Percentiles rank a stretch among this genome's conserved stretches.
Evolutionary conservation across 2,797 vertebrate species (phyloP).

Genomic region (Danio albolineatus): DNA sequence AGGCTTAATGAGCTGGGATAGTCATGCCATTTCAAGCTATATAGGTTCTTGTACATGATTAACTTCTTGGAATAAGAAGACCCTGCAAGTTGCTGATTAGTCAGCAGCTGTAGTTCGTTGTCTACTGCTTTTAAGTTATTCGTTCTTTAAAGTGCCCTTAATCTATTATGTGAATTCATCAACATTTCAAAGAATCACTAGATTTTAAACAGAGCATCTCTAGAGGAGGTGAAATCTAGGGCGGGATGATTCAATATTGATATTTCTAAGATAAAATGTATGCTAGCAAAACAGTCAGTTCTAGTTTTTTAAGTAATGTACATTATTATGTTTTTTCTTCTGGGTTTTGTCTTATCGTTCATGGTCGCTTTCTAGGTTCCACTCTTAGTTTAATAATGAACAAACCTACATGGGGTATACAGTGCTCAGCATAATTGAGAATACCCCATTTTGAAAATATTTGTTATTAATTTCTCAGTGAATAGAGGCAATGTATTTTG

Average conservation of each 20-base stretch:
- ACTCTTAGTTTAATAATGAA: not conserved
- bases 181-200: constrained; percentile 17
- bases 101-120: not conserved
- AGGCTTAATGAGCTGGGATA: not conserved
- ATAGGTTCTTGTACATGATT: not conserved
- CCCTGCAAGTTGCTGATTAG: not conserved
- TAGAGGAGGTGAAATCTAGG: constrained; percentile 67
- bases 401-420: no score
- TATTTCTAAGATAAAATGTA: constrained; percentile 67
- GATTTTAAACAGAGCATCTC: constrained; percentile 55
- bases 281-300: constrained; percentile 12
- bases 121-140: not conserved
- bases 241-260: constrained; percentile 71
- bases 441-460: no score
- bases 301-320: not conserved
- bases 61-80: not conserved
- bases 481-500: no score
- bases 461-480: no score
- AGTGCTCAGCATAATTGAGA: no score
- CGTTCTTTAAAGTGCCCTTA: not conserved
- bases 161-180: not conserved
- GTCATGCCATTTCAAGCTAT: not conserved
- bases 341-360: not conserved
- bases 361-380: not conserved
- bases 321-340: not conserved